phyloP scores from a whole-genome alignment of 2,113 vertebrate genomes.

The Myotis brandtii region DNA sequence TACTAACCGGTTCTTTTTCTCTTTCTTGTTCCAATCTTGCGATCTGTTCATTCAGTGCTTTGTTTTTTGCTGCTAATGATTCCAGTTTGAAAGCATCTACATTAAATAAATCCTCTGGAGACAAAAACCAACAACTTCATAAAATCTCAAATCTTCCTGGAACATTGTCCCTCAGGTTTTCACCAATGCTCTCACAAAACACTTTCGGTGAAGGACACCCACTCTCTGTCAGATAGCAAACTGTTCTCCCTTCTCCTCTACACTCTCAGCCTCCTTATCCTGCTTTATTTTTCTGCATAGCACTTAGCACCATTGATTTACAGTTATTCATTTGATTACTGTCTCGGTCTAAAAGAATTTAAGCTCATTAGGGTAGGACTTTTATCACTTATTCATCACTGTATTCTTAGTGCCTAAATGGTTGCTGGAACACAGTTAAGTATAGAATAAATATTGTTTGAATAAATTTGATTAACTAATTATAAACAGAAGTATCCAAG shows the following conservation, averaged over 20 bases:
- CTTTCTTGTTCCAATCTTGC: constrained; percentile 93
- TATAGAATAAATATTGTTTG: neutral
- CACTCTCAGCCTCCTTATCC: neutral
- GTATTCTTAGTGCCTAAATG: neutral
- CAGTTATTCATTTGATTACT: neutral
- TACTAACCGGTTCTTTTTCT: constrained; percentile 91
- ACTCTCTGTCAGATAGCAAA: neutral
- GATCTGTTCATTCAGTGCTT: constrained; percentile 90
- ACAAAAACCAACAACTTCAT: neutral
- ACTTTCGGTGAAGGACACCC: neutral
- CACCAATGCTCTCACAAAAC: neutral
- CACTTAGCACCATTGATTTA: neutral
- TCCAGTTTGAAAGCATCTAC: constrained; percentile 91
- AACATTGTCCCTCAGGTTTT: neutral
- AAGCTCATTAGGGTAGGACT: neutral
- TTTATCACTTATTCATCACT: constrained; percentile 28
- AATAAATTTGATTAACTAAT: neutral
- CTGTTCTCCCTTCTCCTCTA: neutral
- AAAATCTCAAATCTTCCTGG: constrained; percentile 5
- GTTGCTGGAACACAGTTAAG: neutral
- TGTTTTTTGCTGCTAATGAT: constrained; percentile 89
- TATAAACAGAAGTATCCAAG: constrained; percentile 34
- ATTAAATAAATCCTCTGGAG: constrained; percentile 93
- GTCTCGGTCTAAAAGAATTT: neutral
- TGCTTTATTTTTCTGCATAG: neutral